Percentiles rank a stretch among this genome's conserved stretches.
These are phyloP conservation scores for Aspidiotus rigidus DNA, from an alignment of 2,888 invertebrate species.

Conservation along the genomic window DNA sequence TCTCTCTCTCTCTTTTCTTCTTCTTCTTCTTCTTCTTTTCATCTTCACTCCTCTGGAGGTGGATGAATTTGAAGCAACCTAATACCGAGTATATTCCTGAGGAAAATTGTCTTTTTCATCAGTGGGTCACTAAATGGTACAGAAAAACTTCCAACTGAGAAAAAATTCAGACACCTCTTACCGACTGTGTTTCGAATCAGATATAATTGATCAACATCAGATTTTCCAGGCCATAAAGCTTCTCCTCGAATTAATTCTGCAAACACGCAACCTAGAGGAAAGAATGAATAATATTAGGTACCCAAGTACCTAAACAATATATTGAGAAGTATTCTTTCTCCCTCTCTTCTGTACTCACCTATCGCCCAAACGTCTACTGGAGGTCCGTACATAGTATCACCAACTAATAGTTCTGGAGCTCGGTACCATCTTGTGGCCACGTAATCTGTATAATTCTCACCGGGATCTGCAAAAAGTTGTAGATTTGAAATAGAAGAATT, in stretches of 20 bases:
- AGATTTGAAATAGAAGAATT: too few species aligned
- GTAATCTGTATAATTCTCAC: slow-evolving; percentile 97
- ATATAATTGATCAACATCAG: slow-evolving; percentile 96
- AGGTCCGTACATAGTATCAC: slow-evolving; percentile 84
- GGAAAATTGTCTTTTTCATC: too few species aligned
- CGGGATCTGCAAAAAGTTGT: slow-evolving; percentile 56
- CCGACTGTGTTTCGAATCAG: slow-evolving; percentile 87
- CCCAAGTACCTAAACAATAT: not conserved
- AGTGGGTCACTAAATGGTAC: not conserved
- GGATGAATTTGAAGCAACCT: too few species aligned
- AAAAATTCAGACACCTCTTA: slow-evolving; percentile 33
- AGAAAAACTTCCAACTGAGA: too few species aligned
- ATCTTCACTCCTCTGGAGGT: too few species aligned
- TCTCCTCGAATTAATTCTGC: slow-evolving; percentile 82
- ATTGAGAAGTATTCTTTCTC: not conserved
- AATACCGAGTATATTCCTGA: too few species aligned
- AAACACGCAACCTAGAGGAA: slow-evolving; percentile 64
- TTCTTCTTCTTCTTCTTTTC: too few species aligned
- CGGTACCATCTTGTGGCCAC: slow-evolving; percentile 99
- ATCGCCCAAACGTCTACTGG: slow-evolving; percentile 99
- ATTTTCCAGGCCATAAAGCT: slow-evolving; percentile 96
- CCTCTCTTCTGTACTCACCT: slow-evolving; percentile 47
- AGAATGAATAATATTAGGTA: not conserved
- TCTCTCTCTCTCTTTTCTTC: too few species aligned
- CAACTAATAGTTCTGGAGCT: slow-evolving; percentile 91